Conservation (phyloP, 2,113 vertebrate genomes). For the Serinus canaria region DNA sequence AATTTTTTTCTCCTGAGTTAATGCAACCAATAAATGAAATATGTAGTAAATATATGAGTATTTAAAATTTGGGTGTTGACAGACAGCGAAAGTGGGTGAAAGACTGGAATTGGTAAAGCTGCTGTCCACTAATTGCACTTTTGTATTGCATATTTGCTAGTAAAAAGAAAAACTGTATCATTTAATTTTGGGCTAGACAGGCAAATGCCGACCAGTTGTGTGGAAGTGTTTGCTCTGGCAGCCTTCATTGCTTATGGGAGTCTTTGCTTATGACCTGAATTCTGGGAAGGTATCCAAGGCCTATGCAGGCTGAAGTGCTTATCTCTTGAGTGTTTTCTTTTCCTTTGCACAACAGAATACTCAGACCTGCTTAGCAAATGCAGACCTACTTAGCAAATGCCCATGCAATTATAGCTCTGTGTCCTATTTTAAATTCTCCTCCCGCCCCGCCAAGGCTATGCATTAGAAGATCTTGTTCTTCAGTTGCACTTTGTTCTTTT, state of each 20-base stretch:
- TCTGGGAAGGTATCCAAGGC: slow-evolving; percentile 51
- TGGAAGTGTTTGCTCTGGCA: slow-evolving; percentile 60
- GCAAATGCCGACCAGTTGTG: background rate
- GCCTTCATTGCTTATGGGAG: background rate
- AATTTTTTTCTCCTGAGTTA: background rate
- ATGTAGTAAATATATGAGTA: background rate
- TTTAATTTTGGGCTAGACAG: slow-evolving; percentile 24
- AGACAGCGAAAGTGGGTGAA: background rate
- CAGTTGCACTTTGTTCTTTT: background rate
- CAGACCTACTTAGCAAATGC: slow-evolving; percentile 25
- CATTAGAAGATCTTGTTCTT: background rate
- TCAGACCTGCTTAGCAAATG: slow-evolving; percentile 22
- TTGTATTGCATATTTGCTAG: background rate
- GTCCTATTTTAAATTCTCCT: background rate
- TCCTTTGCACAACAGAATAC: slow-evolving; percentile 28
- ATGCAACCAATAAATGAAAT: background rate
- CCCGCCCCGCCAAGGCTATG: background rate
- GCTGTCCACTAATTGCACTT: background rate
- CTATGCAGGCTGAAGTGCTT: background rate
- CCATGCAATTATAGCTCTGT: background rate
- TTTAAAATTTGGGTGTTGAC: background rate
- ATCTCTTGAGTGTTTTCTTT: slow-evolving; percentile 12
- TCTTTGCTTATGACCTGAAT: slow-evolving; percentile 42
- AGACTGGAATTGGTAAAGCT: background rate
- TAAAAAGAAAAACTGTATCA: background rate